Evolutionary conservation across 2,797 vertebrate genomes (phyloP).

Genomic region (Jordanella pulchra): DNA sequence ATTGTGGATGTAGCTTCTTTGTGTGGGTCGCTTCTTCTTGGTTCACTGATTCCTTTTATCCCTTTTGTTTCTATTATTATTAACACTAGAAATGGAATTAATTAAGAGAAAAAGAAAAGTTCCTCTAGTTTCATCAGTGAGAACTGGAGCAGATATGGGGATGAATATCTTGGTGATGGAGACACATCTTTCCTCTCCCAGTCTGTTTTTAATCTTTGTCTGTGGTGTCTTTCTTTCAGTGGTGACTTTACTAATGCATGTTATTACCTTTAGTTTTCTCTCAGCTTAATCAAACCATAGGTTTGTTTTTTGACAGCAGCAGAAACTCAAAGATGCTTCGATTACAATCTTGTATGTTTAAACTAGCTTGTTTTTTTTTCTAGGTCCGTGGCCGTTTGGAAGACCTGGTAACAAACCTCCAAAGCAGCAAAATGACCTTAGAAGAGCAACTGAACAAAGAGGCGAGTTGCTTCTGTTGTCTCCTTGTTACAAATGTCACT

Average conservation of each 20-base stretch:
- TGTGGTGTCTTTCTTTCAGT: slow-evolving; percentile 43
- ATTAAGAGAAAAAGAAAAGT: not conserved
- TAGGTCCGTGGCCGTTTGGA: slow-evolving; percentile 86
- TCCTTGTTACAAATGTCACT: not conserved
- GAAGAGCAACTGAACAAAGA: slow-evolving; percentile 87
- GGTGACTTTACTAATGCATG: slow-evolving; percentile 53
- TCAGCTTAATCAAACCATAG: slow-evolving; percentile 7
- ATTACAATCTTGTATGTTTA: not conserved
- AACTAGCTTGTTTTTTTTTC: slow-evolving; percentile 12
- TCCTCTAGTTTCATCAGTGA: slow-evolving; percentile 11
- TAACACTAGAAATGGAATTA: not conserved
- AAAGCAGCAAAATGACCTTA: slow-evolving; percentile 83
- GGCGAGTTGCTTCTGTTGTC: slow-evolving; percentile 70
- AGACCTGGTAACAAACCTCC: slow-evolving; percentile 84
- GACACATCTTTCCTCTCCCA: slow-evolving; percentile 21
- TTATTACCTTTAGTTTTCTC: slow-evolving; percentile 19
- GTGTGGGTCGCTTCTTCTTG: slow-evolving; percentile 42
- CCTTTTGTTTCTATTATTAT: slow-evolving; percentile 10
- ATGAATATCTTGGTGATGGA: slow-evolving; percentile 48
- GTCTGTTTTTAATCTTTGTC: slow-evolving; percentile 33
- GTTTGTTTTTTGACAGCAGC: not conserved
- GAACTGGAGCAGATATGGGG: slow-evolving; percentile 1
- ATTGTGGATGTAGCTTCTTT: slow-evolving; percentile 66
- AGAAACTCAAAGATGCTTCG: not conserved
- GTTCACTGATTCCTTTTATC: slow-evolving; percentile 5